A percentile compares a stretch with the other conserved stretches of the same genome.
Evolutionary conservation across 92 coral and sea anemone species (phyloP).

Genomic region (Palythoa grandis): DNA sequence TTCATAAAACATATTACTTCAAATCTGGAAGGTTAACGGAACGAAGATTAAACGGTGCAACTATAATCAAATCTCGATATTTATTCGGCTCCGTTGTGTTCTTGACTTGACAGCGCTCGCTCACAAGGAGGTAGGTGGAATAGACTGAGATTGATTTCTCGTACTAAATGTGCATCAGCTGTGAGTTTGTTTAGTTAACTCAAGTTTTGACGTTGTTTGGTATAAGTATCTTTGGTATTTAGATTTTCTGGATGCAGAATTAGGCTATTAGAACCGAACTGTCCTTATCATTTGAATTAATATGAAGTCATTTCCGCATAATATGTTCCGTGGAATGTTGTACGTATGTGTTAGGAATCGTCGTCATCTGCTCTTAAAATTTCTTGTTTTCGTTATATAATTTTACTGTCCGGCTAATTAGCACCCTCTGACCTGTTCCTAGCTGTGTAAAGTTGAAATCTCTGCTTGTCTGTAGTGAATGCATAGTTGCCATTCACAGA

Average conservation of each 20-base stretch:
- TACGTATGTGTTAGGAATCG: no score
- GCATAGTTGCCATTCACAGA: not conserved
- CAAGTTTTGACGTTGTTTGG: not conserved
- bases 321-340: slow-evolving; percentile 20
- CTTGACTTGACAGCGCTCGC: not conserved
- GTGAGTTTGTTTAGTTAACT: not conserved
- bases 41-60: slow-evolving; percentile 15
- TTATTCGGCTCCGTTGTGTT: not conserved
- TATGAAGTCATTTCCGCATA: slow-evolving; percentile 41
- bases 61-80: not conserved
- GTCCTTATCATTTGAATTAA: not conserved
- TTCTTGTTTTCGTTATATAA: not conserved
- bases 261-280: not conserved
- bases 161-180: slow-evolving; percentile 14
- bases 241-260: not conserved
- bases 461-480: not conserved
- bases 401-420: not conserved
- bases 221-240: not conserved
- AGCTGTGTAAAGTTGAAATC: not conserved
- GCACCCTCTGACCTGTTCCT: not conserved
- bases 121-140: slow-evolving; percentile 18
- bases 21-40: not conserved
- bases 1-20: not conserved
- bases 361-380: slow-evolving; percentile 22
- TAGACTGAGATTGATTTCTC: not conserved